phyloP scores from a whole-genome alignment of 2,797 vertebrate genomes.

The Lithobates pipiens region DNA sequence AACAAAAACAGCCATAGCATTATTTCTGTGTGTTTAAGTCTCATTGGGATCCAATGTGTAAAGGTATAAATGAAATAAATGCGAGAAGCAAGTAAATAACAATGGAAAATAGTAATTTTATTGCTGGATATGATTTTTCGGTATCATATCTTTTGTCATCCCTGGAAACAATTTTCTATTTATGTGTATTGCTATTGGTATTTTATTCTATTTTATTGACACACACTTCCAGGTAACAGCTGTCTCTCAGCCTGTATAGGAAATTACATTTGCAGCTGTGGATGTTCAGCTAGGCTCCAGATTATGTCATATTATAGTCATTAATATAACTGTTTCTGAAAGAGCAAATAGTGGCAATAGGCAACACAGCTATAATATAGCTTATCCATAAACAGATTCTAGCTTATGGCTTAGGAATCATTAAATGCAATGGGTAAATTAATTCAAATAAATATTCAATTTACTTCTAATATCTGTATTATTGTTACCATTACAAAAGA shows the following conservation, averaged over 20 bases:
- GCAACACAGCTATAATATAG: background rate
- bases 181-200: slow-evolving; percentile 29
- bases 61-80: slow-evolving; percentile 12
- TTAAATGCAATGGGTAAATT: background rate
- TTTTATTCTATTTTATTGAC: slow-evolving; percentile 34
- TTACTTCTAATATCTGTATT: slow-evolving; percentile 6
- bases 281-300: slow-evolving; percentile 1
- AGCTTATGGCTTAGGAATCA: background rate
- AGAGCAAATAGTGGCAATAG: background rate
- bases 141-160: slow-evolving; percentile 13
- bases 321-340: slow-evolving; percentile 10
- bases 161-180: slow-evolving; percentile 18
- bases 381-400: background rate
- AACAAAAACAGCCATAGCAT: background rate
- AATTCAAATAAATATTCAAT: background rate
- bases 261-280: slow-evolving; percentile 6
- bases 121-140: slow-evolving; percentile 18
- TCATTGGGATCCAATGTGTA: background rate
- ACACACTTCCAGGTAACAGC: slow-evolving; percentile 2
- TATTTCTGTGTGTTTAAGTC: background rate
- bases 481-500: background rate
- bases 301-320: background rate
- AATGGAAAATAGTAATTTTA: background rate
- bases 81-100: background rate
- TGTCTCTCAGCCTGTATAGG: slow-evolving; percentile 18